Percentiles rank a stretch among this genome's conserved stretches.
Evolutionary conservation across 1,140 invertebrate genomes (phyloP).

Genomic region (Tetramorium alpestre): DNA sequence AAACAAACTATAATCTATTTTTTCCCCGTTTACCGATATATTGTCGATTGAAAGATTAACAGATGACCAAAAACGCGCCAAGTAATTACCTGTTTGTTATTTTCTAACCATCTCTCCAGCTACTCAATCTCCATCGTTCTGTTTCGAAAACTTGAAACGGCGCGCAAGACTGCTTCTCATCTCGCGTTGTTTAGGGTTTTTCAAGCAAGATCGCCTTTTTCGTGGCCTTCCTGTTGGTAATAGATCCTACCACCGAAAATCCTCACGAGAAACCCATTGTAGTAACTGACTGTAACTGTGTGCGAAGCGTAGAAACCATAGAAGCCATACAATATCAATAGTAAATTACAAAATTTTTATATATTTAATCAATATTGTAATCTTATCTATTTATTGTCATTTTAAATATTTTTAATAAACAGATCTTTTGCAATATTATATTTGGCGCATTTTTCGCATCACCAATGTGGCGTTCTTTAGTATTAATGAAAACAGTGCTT

Average conservation of each 20-base stretch:
- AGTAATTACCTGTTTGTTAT: neutral
- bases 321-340: neutral
- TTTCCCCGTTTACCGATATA: neutral
- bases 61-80: neutral
- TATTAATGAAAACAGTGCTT: neutral
- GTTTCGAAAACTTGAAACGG: conserved; percentile 5
- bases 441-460: neutral
- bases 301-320: neutral
- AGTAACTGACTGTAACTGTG: neutral
- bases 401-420: neutral
- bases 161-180: neutral
- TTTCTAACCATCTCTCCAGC: neutral
- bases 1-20: neutral
- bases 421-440: neutral
- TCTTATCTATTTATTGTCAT: neutral
- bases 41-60: neutral
- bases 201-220: neutral
- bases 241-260: neutral
- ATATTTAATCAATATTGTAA: neutral
- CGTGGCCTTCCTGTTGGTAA: neutral
- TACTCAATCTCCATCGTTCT: neutral
- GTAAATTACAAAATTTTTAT: neutral
- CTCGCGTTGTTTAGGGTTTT: neutral
- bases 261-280: too few relatives aligned
- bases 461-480: neutral